These are phyloP conservation scores for Phenganax stokvisi DNA, from an alignment of 92 coral and sea anemone genomes.

Conservation along the genomic window DNA sequence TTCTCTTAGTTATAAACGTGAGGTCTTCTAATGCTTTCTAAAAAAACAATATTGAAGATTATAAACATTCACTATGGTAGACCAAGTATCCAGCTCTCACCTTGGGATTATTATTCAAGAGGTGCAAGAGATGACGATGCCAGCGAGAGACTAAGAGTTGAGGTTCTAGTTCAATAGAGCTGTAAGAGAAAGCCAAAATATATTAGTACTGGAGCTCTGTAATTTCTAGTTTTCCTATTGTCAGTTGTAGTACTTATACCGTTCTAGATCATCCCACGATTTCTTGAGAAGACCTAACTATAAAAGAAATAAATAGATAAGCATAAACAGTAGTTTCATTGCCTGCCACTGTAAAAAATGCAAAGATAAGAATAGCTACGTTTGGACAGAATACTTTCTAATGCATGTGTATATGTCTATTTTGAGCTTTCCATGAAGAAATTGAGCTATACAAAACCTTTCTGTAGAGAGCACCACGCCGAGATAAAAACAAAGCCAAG, in stretches of 20 bases:
- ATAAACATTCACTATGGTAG: neutral
- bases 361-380: no score
- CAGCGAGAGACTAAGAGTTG: slow-evolving; percentile 81
- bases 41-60: neutral
- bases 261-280: slow-evolving; percentile 84
- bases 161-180: slow-evolving; percentile 82
- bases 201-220: neutral
- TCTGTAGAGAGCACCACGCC: slow-evolving; percentile 87
- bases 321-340: no score
- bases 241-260: slow-evolving; percentile 35
- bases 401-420: no score
- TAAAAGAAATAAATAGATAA: slow-evolving; percentile 2
- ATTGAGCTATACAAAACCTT: slow-evolving; percentile 54
- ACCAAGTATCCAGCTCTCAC: slow-evolving; percentile 34
- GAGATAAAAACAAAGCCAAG: slow-evolving; percentile 63
- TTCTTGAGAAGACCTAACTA: slow-evolving; percentile 81
- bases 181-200: slow-evolving; percentile 13
- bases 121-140: slow-evolving; percentile 90
- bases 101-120: slow-evolving; percentile 76
- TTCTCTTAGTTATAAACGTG: slow-evolving; percentile 79
- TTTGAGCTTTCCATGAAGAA: neutral
- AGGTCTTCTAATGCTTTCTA: slow-evolving; percentile 93
- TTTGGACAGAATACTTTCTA: no score
- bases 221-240: no score
- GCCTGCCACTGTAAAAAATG: no score